Percentiles rank a stretch among this genome's conserved stretches.
phyloP scores from a whole-genome alignment of 2,888 invertebrate genomes.

The Smittia aterrima region DNA sequence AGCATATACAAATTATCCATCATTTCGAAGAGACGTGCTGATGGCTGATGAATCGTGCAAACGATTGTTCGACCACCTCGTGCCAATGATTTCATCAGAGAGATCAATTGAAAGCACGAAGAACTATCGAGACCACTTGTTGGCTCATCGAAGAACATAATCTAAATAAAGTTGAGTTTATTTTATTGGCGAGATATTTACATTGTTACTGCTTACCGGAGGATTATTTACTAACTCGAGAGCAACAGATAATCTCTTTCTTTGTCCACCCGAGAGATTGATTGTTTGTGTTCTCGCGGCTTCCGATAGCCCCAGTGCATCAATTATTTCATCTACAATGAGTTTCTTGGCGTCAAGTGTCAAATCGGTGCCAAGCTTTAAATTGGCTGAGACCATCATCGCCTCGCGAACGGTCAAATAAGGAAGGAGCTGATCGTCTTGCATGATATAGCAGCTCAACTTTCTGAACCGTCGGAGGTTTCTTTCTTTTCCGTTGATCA shows the following conservation, averaged over 20 bases:
- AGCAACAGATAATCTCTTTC: slow-evolving; percentile 87
- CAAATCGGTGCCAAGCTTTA: slow-evolving; percentile 83
- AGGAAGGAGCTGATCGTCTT: slow-evolving; percentile 84
- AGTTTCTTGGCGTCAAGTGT: slow-evolving; percentile 70
- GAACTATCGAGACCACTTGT: slow-evolving; percentile 96
- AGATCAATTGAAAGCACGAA: slow-evolving; percentile 90
- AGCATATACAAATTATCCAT: slow-evolving; percentile 90
- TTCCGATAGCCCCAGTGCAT: slow-evolving; percentile 77
- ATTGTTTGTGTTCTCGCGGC: slow-evolving; percentile 75
- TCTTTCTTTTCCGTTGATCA: slow-evolving; percentile 84
- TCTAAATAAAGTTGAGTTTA: not conserved
- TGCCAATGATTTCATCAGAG: slow-evolving; percentile 81
- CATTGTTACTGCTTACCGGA: slow-evolving; percentile 63
- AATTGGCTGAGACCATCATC: slow-evolving; percentile 89
- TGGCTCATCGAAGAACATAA: slow-evolving; percentile 69
- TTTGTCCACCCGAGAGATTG: slow-evolving; percentile 85
- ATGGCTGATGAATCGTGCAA: slow-evolving; percentile 95
- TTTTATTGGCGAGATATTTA: slow-evolving; percentile 65
- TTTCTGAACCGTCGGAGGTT: slow-evolving; percentile 86
- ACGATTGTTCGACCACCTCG: slow-evolving; percentile 87
- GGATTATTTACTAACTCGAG: slow-evolving; percentile 93
- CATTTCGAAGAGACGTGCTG: slow-evolving; percentile 92
- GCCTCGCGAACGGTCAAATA: slow-evolving; percentile 89
- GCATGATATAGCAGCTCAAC: slow-evolving; percentile 96
- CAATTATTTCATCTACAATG: slow-evolving; percentile 81